Evolutionary conservation across 2,888 invertebrate genomes (phyloP), one percentile per base, ranked within the genome.

Genomic region (Sericinus montela): DNA sequence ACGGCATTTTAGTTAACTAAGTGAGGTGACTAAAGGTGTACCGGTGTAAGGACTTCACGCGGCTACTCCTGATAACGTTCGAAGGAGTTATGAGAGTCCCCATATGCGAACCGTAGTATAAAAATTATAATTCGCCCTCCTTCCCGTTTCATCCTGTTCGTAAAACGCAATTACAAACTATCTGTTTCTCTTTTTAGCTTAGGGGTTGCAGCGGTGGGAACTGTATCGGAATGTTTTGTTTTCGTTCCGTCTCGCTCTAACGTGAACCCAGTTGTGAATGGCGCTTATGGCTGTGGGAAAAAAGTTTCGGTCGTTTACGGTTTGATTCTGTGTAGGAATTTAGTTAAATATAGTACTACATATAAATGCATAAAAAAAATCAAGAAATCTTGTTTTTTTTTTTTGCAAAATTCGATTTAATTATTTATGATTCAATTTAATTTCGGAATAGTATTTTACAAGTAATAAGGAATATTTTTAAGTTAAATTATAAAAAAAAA

Each of bases 171-270:
- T 23, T 13, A 35, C 23, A 60, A 65, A 71, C 36, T 77, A 56
- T 53, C 44, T 53, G 58, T 56, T 51, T 79, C 80, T 69, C 75
- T 60, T 19, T 83, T 67, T 49, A 45, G 51, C 75, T 1, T 32
- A 54, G 0, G 57, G 47, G 32, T 39, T 57, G 35, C 44, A 42
- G 61, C 71, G 79, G 49, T 88, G 88, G 85, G 87, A 88, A 87
- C 79, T 82, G 84, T 81, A 67, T 80, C 78, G 87, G 85, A 82
- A 88, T 87, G 86, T 80, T 79, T 85, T 88, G 88, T 88, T 88
- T 88, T 88, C 80, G 78, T 77, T 70, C 80, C 49, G 55, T 86
- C 88, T 75, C 78, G 62, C 75, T 87, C 78, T 69, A 53, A 43
- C 60, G 61, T 76, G 75, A 74, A 72, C 77, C 82, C 74, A 77